Evolutionary conservation across 2,797 vertebrate species (phyloP), one percentile per base, ranked within the genome.

Genomic region (Pelobates cultripes): DNA sequence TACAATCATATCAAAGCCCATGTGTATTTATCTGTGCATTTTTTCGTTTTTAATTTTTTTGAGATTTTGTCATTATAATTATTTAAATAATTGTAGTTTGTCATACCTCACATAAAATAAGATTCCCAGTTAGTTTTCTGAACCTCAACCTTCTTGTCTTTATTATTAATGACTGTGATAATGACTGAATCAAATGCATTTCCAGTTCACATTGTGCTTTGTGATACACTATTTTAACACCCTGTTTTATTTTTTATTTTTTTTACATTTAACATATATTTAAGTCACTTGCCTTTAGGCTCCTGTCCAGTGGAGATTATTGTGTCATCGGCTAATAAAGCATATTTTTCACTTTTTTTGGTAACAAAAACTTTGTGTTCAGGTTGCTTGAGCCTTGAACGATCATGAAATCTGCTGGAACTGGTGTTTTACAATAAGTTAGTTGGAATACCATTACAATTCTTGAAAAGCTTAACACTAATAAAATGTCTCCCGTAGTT

Each of bases 241-340:
- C 70, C 28, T 15, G 13, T 4, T 43, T n/a, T 53, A 13, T 67
- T n/a, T 57, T 7, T 57, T 7, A 43, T 63, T 53, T 63, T 10
- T 14, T 72, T 14, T 71, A 28, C 44, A 61, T 77, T 63, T 10
- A 17, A 2, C 15, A 42, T 60, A 42, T 17, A 70, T 51, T 7
- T n/a, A 40, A 41, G 40, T 71, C 60, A 72, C 69, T 63, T 77
- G 69, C 45, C 60, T 55, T 75, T 64, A 72, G 67, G 6, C 67
- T 70, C 68, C 66, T 84, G 73, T 79, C 82, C 77, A 76, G 70
- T 79, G 77, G 77, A 80, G 82, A 84, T 84, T 84, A 76, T 84
- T 84, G 82, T 84, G 61, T 64, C 42, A 75, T 76, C 51, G 76
- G 69, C 42, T 66, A 64, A 73, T 4, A 75, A 43, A 75, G 69